These are phyloP conservation scores for Karalla daura DNA, from an alignment of 2,797 vertebrate genomes.

Conservation along the genomic window DNA sequence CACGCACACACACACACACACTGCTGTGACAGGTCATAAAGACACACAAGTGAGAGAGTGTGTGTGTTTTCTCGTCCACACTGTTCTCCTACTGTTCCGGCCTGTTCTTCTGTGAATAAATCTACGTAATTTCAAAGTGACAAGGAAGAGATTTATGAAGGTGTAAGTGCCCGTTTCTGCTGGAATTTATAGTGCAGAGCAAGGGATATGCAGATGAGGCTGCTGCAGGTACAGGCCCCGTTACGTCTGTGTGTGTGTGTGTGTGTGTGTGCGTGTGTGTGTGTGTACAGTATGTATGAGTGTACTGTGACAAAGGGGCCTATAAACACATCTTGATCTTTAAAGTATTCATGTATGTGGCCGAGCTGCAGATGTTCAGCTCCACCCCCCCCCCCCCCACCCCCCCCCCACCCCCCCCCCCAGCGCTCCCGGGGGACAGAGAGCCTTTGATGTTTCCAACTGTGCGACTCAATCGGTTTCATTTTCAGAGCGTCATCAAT, in stretches of 20 bases:
- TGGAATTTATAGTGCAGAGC: slow-evolving; percentile 81
- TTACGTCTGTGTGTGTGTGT: slow-evolving; percentile 68
- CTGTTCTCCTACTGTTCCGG: slow-evolving; percentile 59
- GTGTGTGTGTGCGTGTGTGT: slow-evolving; percentile 6
- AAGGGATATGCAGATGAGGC: slow-evolving; percentile 86
- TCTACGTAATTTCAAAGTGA: slow-evolving; percentile 91
- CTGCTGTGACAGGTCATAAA: slow-evolving; percentile 86
- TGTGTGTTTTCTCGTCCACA: slow-evolving; percentile 16
- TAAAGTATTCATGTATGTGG: slow-evolving; percentile 54
- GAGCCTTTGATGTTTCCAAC: no score
- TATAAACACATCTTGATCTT: slow-evolving; percentile 81
- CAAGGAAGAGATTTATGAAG: slow-evolving; percentile 88
- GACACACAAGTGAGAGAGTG: slow-evolving; percentile 80
- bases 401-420: no score
- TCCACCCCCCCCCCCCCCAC: no score
- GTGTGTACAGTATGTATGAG: slow-evolving; percentile 66
- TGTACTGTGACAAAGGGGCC: slow-evolving; percentile 69
- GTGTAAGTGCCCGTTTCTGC: slow-evolving; percentile 83
- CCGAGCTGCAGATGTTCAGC: slow-evolving; percentile 33
- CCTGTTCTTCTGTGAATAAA: slow-evolving; percentile 90
- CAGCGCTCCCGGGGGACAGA: no score
- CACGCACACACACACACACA: slow-evolving; percentile 49
- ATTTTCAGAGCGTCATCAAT: no score
- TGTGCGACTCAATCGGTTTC: no score
- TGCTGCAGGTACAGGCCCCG: slow-evolving; percentile 71